Evolutionary conservation across 2,797 vertebrate species (phyloP), one percentile per base, ranked within the genome.

Genomic region (Nothura maculosa): DNA sequence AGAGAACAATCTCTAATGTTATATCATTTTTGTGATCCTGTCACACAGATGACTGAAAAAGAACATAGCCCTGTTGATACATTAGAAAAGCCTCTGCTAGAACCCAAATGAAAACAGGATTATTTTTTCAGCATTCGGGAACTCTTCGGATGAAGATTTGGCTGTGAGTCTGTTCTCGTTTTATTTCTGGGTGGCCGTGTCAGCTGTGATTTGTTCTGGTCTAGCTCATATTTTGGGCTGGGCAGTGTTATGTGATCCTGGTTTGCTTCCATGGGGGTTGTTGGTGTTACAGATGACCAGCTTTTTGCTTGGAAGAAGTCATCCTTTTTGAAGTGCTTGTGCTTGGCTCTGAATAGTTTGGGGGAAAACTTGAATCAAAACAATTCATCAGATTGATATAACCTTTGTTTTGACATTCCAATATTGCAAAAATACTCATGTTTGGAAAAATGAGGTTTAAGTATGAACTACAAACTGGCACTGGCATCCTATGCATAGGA

Each of bases 11-110:
- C 85, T 86, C 78, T 77, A 63, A 43, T 77, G 47, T 32, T 93
- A 40, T 72, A 92, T 97, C 75, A 92, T 93, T 92, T 97, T 96
- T 96, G 91, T 48, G 77, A 93, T 90, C 79, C 25, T 96, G 85
- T 86, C 80, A 72, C 80, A 55, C 47, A 94, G 82, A 62, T 81
- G 32, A 50, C 54, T 85, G 43, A 55, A 81, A 93, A 94, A 87
- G 82, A 94, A 77, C 52, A 60, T 38, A 34, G 16, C 18, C 38
- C 60, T 74, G 40, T 62, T 91, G 68, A 73, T 67, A 28, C 24
- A 18, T 94, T 47, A 74, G 70, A 57, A 74, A 90, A 63, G 81
- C 43, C 21, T 89, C 15, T 12, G 16, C 38, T 43, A 28, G 67
- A 86, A 91, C 34, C 16, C 42, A 78, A 76, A 75, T 27, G 11